Evolutionary conservation across 2,113 vertebrate species (phyloP), one percentile per base, ranked within the genome.

Genomic region (Acanthochromis polyacanthus): DNA sequence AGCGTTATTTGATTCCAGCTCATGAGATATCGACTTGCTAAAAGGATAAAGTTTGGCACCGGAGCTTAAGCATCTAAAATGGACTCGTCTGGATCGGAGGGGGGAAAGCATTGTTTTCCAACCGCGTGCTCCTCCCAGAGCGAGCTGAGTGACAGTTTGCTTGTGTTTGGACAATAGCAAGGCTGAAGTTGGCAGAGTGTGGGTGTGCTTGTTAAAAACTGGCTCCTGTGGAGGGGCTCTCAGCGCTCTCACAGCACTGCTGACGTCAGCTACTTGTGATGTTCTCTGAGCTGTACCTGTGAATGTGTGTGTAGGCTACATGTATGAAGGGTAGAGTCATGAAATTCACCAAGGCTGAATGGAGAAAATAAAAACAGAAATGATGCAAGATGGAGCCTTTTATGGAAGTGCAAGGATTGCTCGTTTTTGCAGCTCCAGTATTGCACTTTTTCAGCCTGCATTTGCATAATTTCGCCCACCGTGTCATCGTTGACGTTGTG

Each of bases 171-270:
- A 92, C 87, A 91, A 88, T 86, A 70, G 87, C 78, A 56, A 65
- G 78, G 82, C 83, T 90, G 84, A 80, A 88, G 85, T 89, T 90
- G 82, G 82, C 88, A 87, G 68, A 53, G 86, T 81, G 91, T 93
- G 87, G 91, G 92, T 71, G 89, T 66, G 71, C 88, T 91, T 90
- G 88, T 89, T 91, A 83, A 89, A 92, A 90, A 84, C 72, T 69
- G 85, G 80, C 85, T 77, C 62, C 71, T 16, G 61, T 86, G 71
- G 84, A 90, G 65, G 76, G 70, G 72, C 86, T 89, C 83, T 86
- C 71, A 85, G 74, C 75, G 63, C 88, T 83, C 80, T 85, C 66
- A 81, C 79, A 88, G 84, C 86, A 76, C 75, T 28, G 57, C 56
- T 89, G 88, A 90, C 89, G 82, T 91, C 90, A 88, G 69, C 82